Evolutionary conservation across 2,113 vertebrate genomes (phyloP).

Genomic region (Nycticryphes semicollaris): DNA sequence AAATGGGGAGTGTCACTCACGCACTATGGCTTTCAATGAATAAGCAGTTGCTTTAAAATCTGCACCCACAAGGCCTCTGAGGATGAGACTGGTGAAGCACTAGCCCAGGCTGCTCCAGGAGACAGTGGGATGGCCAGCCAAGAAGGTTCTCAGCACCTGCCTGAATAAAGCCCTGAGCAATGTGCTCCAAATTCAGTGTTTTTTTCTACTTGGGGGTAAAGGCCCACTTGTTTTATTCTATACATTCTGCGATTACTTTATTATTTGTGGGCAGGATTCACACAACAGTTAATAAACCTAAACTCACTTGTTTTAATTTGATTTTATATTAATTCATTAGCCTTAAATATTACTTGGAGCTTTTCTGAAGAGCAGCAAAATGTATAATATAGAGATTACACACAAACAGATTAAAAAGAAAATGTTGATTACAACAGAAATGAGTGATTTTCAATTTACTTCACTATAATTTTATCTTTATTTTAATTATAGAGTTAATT

Average conservation of each 20-base stretch:
- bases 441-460: not conserved
- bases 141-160: not conserved
- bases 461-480: not conserved
- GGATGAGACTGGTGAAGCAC: not conserved
- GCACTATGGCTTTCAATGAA: not conserved
- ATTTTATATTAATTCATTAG: not conserved
- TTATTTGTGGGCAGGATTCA: not conserved
- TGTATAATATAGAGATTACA: not conserved
- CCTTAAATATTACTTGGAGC: not conserved
- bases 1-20: not conserved
- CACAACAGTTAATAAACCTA: not conserved
- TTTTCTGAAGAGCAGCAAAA: not conserved
- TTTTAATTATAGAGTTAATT: not conserved
- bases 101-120: not conserved
- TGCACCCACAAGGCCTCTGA: not conserved
- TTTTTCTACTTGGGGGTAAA: not conserved
- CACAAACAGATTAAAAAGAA: not conserved
- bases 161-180: not conserved
- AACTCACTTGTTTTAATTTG: not conserved
- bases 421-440: not conserved
- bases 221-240: not conserved
- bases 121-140: rapidly evolving
- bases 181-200: not conserved
- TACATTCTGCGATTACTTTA: not conserved
- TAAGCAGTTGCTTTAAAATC: not conserved